Base-by-base conservation (phyloP, 2,113 vertebrate genomes). In the Ovis canadensis region DNA sequence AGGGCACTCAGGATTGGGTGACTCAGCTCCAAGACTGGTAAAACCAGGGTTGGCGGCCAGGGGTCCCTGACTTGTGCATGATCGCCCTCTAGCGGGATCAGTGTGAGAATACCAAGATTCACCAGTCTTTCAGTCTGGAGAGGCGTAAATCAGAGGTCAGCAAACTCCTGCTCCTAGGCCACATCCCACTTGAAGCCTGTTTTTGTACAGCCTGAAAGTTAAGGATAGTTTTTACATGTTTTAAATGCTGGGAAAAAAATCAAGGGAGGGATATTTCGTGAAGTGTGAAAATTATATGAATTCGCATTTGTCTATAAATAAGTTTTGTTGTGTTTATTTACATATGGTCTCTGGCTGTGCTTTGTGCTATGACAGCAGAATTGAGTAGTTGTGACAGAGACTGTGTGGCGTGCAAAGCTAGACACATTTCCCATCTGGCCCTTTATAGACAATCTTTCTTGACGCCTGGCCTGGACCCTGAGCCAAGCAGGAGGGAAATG, bases 1-100 rank as follows among this genome's bases (percentile, higher is more conserved):
- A 50, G 52, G 82, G n/a, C 29, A 36, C 4, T 90, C 12, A 31
- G 48, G 77, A 54, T 0, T 33, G 17, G 80, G 86, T 93, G 15
- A 85, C 36, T 31, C 3, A 55, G 48, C 11, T 40, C 16, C 0
- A 40, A 57, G 19, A 25, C 36, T n/a, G 48, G 10, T 29, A 13
- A 54, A 59, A 57, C 16, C 45, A 54, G 45, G 74, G 67, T 21
- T 11, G 11, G 67, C 0, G 0, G 67, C n/a, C 50, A 60, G 7
- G 36, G 43, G 93, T 83, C 82, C 29, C 27, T 33, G 50, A 83
- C 11, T 85, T 94, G 87, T 96, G 55, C 88, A 84, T 2, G 16
- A 86, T 33, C 6, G 29, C 88, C 97, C 97, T 94, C 97, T 97
- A 84, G 91, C 94, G 97, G 96, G 16, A 31, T 62, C 40, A 6